Evolutionary conservation across 2,113 vertebrate genomes (phyloP).

Genomic region (Grammomys dolichurus): DNA sequence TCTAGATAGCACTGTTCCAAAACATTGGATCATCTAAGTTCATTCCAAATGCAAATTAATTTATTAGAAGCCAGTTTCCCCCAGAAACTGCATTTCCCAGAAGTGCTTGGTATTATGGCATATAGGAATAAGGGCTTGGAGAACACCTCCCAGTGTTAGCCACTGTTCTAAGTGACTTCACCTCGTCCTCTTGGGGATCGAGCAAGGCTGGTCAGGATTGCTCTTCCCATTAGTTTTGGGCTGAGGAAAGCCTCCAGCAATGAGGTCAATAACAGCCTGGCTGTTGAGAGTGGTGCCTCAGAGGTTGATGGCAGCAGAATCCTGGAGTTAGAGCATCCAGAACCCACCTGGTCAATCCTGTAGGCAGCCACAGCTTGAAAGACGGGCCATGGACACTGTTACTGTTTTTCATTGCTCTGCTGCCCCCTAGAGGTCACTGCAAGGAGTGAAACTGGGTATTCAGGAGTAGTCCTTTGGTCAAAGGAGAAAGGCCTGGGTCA

Average conservation of each 20-base stretch:
- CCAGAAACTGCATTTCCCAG: not conserved
- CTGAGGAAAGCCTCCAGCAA: too few relatives aligned
- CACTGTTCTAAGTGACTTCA: not conserved
- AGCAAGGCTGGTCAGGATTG: not conserved
- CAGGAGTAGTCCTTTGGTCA: not conserved
- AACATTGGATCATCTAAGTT: not conserved
- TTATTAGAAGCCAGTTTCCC: not conserved
- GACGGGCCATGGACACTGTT: fast-evolving
- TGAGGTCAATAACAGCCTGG: not conserved
- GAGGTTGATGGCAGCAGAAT: not conserved
- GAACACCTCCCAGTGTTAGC: not conserved
- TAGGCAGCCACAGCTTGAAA: fast-evolving
- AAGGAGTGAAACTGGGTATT: not conserved
- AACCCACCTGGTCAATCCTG: not conserved
- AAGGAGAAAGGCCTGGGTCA: not conserved
- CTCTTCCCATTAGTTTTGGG: not conserved
- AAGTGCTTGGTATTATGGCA: constrained; percentile 1
- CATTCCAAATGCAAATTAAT: constrained; percentile 50
- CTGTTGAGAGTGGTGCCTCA: too few relatives aligned
- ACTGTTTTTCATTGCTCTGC: constrained; percentile 13
- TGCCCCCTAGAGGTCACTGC: constrained; percentile 57
- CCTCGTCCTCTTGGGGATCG: not conserved
- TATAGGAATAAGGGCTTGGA: not conserved
- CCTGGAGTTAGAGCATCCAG: not conserved
- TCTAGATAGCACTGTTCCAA: not conserved